A percentile compares a stretch with the other conserved stretches of the same genome.
Evolutionary conservation across 2,113 vertebrate species (phyloP).

Genomic region (Redunca redunca): DNA sequence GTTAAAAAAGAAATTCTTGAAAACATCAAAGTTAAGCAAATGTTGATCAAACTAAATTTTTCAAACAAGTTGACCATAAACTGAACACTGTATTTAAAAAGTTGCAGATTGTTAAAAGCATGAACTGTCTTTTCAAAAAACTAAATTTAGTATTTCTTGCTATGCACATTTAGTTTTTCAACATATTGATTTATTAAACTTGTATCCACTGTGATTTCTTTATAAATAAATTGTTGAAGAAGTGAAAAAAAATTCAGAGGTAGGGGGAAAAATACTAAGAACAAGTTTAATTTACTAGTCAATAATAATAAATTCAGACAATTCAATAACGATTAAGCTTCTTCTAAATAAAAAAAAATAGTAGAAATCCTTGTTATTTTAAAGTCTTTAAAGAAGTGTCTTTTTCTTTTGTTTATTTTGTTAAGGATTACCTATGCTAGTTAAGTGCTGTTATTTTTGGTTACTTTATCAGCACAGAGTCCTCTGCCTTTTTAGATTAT

Average conservation of each 20-base stretch:
- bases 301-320: neutral
- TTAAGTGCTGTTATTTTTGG: neutral
- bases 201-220: neutral
- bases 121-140: neutral
- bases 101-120: neutral
- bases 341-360: constrained; percentile 13
- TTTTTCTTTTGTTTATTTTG: neutral
- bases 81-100: neutral
- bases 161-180: neutral
- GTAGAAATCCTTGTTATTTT: neutral
- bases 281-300: neutral
- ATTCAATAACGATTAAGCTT: neutral
- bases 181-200: neutral
- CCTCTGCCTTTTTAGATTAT: neutral
- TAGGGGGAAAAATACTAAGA: neutral
- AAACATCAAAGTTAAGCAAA: neutral
- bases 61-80: neutral
- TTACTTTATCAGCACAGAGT: neutral
- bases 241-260: neutral
- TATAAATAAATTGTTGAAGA: neutral
- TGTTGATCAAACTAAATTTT: neutral
- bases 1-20: neutral
- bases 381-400: neutral
- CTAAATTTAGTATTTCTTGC: neutral
- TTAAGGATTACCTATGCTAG: neutral